A percentile compares a stretch with the other conserved stretches of the same genome.
phyloP scores from a whole-genome alignment of 2,113 vertebrate species.

The Hemiscyllium ocellatum region DNA sequence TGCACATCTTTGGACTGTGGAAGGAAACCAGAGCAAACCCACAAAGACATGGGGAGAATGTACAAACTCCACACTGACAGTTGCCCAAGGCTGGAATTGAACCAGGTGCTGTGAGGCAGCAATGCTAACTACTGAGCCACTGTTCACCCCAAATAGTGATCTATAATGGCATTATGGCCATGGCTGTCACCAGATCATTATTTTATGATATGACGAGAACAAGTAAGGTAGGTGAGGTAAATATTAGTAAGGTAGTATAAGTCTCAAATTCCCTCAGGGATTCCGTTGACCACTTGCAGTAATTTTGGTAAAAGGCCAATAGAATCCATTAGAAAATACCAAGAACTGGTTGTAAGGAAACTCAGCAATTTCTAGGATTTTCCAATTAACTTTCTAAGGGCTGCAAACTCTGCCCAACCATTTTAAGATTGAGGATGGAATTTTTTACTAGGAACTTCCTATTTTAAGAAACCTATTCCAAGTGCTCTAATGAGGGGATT shows the following conservation, averaged over 20 bases:
- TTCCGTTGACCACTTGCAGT: neutral
- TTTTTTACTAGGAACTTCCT: neutral
- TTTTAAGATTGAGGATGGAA: neutral
- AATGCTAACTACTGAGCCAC: no score
- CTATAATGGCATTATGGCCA: neutral
- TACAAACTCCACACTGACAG: no score
- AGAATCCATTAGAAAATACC: neutral
- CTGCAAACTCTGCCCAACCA: neutral
- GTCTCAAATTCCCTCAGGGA: neutral
- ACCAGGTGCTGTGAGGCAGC: no score
- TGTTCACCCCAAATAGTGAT: no score
- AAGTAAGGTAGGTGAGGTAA: neutral
- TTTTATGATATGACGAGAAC: neutral
- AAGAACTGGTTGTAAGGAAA: neutral
- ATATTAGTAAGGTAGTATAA: neutral
- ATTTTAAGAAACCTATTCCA: no score
- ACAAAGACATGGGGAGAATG: no score
- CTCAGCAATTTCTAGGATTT: neutral
- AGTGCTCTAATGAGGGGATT: no score
- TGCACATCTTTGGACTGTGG: no score
- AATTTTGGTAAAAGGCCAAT: neutral
- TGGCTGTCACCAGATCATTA: neutral
- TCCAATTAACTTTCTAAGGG: neutral
- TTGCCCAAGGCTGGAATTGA: no score
- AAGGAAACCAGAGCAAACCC: no score